Evolutionary conservation across 2,113 vertebrate genomes (phyloP).

Genomic region (Condylura cristata): DNA sequence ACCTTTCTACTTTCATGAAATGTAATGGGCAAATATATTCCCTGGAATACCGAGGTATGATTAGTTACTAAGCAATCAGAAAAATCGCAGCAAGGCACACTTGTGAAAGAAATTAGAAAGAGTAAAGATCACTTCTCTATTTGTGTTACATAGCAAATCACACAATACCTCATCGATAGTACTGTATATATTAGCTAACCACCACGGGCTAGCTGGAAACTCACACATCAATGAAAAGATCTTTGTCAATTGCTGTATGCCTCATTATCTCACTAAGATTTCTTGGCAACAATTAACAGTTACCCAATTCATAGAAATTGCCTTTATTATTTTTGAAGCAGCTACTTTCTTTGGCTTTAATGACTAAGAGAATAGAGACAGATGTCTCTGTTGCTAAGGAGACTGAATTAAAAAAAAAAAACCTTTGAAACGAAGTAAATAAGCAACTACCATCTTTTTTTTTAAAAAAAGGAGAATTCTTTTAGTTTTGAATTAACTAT

Average conservation of each 20-base stretch:
- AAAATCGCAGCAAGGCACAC: conserved; percentile 68
- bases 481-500: conserved; percentile 80
- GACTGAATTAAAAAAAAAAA: conserved; percentile 77
- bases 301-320: conserved; percentile 84
- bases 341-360: conserved; percentile 86
- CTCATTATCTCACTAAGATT: conserved; percentile 85
- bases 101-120: conserved; percentile 79
- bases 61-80: conserved; percentile 75
- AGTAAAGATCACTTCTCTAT: conserved; percentile 78
- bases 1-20: conserved; percentile 72
- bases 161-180: conserved; percentile 67
- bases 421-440: conserved; percentile 83
- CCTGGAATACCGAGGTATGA: conserved; percentile 77
- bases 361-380: conserved; percentile 88
- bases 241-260: conserved; percentile 82
- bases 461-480: conserved; percentile 71
- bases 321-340: conserved; percentile 88
- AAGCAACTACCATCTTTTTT: conserved; percentile 81
- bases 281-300: conserved; percentile 88
- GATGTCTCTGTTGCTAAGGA: conserved; percentile 88
- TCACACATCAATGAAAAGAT: conserved; percentile 84
- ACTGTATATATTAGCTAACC: conserved; percentile 81
- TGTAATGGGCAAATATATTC: conserved; percentile 55
- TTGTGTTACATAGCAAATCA: conserved; percentile 71
- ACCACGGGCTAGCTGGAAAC: conserved; percentile 79